Conservation (phyloP, 37 sponge, comb jelly and placozoan genomes). For the Eunapius fragilis region DNA sequence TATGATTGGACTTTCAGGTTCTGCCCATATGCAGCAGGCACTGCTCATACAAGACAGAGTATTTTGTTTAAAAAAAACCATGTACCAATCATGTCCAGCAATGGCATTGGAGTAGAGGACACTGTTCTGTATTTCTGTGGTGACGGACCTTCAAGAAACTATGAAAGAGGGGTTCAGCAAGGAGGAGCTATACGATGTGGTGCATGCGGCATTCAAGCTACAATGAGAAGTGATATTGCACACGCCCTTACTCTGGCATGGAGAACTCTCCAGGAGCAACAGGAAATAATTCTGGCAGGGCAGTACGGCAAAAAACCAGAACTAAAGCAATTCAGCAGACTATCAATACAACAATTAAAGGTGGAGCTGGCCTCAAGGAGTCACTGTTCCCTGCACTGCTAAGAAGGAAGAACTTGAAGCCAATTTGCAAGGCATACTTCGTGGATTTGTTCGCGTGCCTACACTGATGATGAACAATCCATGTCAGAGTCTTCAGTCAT, state of each 20-base stretch:
- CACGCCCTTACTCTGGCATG: background rate
- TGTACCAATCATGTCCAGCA: background rate
- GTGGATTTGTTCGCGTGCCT: constrained; percentile 4
- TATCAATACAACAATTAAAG: background rate
- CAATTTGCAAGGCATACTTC: background rate
- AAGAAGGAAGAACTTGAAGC: background rate
- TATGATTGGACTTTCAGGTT: background rate
- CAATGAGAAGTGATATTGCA: background rate
- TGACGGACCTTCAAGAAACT: background rate
- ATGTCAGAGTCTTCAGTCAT: background rate
- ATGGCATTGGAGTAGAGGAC: background rate
- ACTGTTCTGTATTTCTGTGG: background rate
- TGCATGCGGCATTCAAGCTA: background rate
- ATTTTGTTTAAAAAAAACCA: background rate
- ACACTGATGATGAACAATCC: constrained; percentile 3
- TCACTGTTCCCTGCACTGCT: background rate
- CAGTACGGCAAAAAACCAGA: background rate
- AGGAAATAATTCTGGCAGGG: background rate
- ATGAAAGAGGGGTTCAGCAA: background rate
- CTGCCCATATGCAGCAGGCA: background rate
- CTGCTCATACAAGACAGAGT: background rate
- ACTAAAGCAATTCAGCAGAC: background rate
- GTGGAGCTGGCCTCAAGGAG: background rate
- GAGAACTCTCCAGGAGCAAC: background rate
- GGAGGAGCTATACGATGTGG: background rate